Evolutionary conservation across 2,888 invertebrate genomes (phyloP).

Genomic region (Oxycera nigricornis): DNA sequence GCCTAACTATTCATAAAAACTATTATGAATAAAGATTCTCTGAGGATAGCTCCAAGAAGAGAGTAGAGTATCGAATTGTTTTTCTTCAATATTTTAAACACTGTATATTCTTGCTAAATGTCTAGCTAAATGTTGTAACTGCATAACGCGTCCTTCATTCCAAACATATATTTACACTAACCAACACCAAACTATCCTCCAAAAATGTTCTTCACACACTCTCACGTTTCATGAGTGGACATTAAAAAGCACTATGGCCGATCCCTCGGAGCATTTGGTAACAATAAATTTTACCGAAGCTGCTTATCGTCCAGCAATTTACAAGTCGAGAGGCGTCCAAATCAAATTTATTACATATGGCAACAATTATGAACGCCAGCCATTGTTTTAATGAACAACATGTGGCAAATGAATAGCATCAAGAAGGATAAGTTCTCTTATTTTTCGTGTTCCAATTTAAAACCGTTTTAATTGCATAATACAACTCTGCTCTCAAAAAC

Average conservation of each 20-base stretch:
- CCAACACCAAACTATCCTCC: not conserved
- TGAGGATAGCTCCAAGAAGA: too few species aligned
- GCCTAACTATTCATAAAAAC: too few species aligned
- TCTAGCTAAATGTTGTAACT: too few species aligned
- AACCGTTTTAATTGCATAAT: not conserved
- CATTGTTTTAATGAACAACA: slow-evolving; percentile 28
- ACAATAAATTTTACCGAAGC: slow-evolving; percentile 9
- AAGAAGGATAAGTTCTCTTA: not conserved
- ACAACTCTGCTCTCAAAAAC: too few species aligned
- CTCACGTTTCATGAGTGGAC: not conserved
- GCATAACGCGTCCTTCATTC: too few species aligned
- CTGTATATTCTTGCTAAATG: too few species aligned
- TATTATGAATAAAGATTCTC: too few species aligned
- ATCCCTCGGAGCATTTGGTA: slow-evolving; percentile 21
- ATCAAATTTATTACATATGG: slow-evolving; percentile 23
- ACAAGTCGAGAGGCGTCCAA: slow-evolving; percentile 1
- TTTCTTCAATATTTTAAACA: too few species aligned
- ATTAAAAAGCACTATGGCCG: slow-evolving; percentile 17
- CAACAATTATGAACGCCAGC: slow-evolving; percentile 17
- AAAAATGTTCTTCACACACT: not conserved
- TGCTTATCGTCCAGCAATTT: slow-evolving; percentile 28
- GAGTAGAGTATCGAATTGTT: too few species aligned
- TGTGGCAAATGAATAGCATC: not conserved
- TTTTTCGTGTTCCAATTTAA: not conserved
- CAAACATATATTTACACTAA: too few species aligned